Evolutionary conservation across 2,888 invertebrate species (phyloP), one percentile per base, ranked within the genome.

Genomic region (Ariolimax columbianus): DNA sequence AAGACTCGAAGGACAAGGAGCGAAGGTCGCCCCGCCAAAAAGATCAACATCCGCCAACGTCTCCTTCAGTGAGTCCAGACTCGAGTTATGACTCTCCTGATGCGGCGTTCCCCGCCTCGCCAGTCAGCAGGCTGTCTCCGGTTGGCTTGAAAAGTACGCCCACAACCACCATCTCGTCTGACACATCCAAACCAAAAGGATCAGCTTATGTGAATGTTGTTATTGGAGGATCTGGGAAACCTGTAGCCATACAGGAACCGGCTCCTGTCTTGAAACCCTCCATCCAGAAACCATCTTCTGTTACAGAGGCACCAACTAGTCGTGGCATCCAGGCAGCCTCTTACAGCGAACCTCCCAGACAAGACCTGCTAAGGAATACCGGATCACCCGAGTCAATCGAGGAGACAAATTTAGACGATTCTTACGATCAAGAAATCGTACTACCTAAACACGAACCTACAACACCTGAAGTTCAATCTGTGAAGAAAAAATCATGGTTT

Each of bases 331-430:
- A 51, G 36, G n/a, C n/a, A 30, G n/a, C 14, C 0, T 40, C 72
- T 23, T n/a, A 36, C 17, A 33, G 14, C 14, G 75, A 79, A 63
- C 47, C 63, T 30, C 7, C 33, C 26, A 36, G 26, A 43, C 23
- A 47, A 33, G 19, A 26, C n/a, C 19, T 30, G 1, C 38, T 26
- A 19, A 36, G 43, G n/a, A 77, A 77, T 7, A 19, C 77, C 0
- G 51, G 17, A 47, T 77, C 77, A 30, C 77, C 77, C 6, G 83
- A 75, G 30, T 26, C 83, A 30, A 26, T 77, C 43, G 51, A 81
- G 63, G 85, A 84, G 47, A 84, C 84, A 26, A 84, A 84, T 63
- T 26, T 81, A n/a, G 85, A 85, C 30, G 77, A 85, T 47, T 85
- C 81, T 0, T 75, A 63, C 33, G 85, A 85, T 36, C 36, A 36